Base-by-base conservation (phyloP, 2,113 vertebrate genomes). In the Rhombomys opimus region DNA sequence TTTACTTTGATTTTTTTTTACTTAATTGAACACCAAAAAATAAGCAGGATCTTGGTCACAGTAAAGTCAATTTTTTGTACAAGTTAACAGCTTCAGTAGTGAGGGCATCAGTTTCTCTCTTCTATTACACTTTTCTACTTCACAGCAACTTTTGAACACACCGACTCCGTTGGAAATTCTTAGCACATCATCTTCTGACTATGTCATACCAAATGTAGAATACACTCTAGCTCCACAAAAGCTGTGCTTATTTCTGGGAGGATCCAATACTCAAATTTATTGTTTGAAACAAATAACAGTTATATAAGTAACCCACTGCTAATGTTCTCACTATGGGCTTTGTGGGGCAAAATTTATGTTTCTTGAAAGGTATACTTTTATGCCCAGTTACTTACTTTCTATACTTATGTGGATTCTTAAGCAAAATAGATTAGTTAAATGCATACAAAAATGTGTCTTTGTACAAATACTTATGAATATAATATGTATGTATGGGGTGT, bases 1-100 rank as follows among this genome's bases (percentile, higher is more conserved):
- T 95, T 93, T 76, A 54, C 22, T 84, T 67, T 88, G 15, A 6
- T 92, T 96, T 94, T 90, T 38, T 9, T 91, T 82, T 46, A 57
- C 92, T 93, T 89, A 95, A 68, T 65, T 90, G 32, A n/a, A 18
- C n/a, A 61, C 50, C 5, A 25, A 77, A 95, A 6, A 38, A 73
- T 41, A 84, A 46, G 3, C 0, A 80, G 17, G 46, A 10, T 90
- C 67, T 96, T 38, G 12, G 13, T 95, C 63, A 54, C 22, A 70
- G 1, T 82, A 46, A 46, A 85, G 2, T 8, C 46, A 67, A 84
- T 4, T 41, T 82, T 59, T 63, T 57, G 14, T 46, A 4, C 2
- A 35, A 72, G 57, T 61, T 93, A 14, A 89, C 22, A 84, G 17
- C 35, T 87, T 78, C 20, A 2, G 14, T 17, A 2, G 14, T 25